Evolutionary conservation across 2,797 vertebrate genomes (phyloP).

Genomic region (Dipus sagitta): DNA sequence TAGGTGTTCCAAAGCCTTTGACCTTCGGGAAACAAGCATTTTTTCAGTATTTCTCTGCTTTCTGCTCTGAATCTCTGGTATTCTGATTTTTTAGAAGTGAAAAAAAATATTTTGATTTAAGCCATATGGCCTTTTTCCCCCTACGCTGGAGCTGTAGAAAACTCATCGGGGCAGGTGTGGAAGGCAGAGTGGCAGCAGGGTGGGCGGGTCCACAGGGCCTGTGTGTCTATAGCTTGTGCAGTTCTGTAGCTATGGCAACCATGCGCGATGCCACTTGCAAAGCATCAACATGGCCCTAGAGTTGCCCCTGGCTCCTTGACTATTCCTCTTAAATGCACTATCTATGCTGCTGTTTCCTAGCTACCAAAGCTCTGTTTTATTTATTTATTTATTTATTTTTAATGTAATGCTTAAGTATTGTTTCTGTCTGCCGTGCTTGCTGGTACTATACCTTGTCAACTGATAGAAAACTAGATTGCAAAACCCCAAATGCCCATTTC

Average conservation of each 20-base stretch:
- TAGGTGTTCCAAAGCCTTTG: constrained; percentile 45
- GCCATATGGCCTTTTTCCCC: constrained; percentile 75
- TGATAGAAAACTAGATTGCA: constrained; percentile 20
- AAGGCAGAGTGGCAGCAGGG: constrained; percentile 71
- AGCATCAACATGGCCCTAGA: constrained; percentile 75
- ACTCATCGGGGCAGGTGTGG: constrained; percentile 76
- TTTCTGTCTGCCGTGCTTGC: constrained; percentile 46
- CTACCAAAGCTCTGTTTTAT: constrained; percentile 58
- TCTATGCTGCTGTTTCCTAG: constrained; percentile 79
- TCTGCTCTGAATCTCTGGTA: constrained; percentile 61
- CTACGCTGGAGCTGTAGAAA: constrained; percentile 60
- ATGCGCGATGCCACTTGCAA: constrained; percentile 56
- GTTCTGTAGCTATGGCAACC: constrained; percentile 79
- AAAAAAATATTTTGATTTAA: constrained; percentile 83
- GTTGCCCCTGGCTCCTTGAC: constrained; percentile 75
- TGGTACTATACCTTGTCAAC: constrained; percentile 41
- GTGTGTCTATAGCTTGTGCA: constrained; percentile 56
- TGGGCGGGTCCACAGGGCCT: constrained; percentile 71
- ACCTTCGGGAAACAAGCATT: constrained; percentile 55
- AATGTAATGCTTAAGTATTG: constrained; percentile 42
- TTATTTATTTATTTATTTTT: not conserved
- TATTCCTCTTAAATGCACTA: constrained; percentile 60
- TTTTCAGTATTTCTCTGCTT: constrained; percentile 38
- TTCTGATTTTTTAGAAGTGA: constrained; percentile 77
- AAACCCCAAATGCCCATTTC: constrained; percentile 45